phyloP scores from a whole-genome alignment of 2,888 invertebrate genomes.

The Limulus polyphemus region DNA sequence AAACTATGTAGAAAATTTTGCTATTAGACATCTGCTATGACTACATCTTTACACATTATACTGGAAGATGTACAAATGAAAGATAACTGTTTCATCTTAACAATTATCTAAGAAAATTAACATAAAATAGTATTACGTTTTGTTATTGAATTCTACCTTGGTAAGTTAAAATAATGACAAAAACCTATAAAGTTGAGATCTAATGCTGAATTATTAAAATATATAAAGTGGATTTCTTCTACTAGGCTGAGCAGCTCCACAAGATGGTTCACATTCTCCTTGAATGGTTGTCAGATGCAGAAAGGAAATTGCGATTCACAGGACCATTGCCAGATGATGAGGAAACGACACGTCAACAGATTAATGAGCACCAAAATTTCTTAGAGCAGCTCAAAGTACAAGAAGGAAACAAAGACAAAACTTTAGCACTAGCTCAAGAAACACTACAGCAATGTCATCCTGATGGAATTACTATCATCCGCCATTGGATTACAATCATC shows the following conservation, averaged over 20 bases:
- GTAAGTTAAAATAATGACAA: too few relatives aligned
- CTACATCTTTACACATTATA: too few relatives aligned
- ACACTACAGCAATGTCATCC: slow-evolving; percentile 91
- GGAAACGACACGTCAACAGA: slow-evolving; percentile 64
- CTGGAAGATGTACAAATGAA: too few relatives aligned
- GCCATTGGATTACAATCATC: slow-evolving; percentile 96
- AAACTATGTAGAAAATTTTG: too few relatives aligned
- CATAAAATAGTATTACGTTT: too few relatives aligned
- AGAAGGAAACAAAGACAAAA: slow-evolving; percentile 71
- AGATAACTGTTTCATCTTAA: too few relatives aligned
- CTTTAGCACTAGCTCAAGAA: slow-evolving; percentile 70
- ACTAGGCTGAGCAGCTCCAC: slow-evolving; percentile 73
- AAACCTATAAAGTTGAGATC: too few relatives aligned
- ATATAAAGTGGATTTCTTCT: too few relatives aligned
- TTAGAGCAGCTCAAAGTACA: slow-evolving; percentile 68
- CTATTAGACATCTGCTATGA: too few relatives aligned
- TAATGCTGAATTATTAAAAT: too few relatives aligned
- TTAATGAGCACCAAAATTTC: slow-evolving; percentile 70
- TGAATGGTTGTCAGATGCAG: slow-evolving; percentile 92
- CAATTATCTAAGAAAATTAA: too few relatives aligned
- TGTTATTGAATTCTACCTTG: too few relatives aligned
- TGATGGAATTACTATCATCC: slow-evolving; percentile 92
- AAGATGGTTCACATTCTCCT: slow-evolving; percentile 85
- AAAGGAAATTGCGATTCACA: slow-evolving; percentile 83
- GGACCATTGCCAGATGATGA: slow-evolving; percentile 86